Base-by-base conservation (phyloP, 2,888 invertebrate genomes). In the Drosophila longiperda region DNA sequence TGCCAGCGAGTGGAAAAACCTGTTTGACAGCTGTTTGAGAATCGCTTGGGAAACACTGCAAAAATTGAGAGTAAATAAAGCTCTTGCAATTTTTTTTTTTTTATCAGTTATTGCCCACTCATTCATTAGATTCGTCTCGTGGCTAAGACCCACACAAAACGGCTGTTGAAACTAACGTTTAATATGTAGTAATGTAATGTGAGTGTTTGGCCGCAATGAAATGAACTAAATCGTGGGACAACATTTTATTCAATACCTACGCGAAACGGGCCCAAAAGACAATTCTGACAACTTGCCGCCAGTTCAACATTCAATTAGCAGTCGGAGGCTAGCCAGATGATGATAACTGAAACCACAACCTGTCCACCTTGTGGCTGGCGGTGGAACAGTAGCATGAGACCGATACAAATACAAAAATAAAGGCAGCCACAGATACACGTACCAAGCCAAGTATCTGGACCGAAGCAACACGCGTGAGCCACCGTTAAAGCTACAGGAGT, bases 1-100 rank as follows among this genome's bases (percentile, higher is more conserved):
- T 83, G 87, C 82, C 65, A 32, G 8, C 12, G 36, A 34, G 50
- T 50, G 32, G 26, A 33, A 29, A 87, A 68, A 69, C 68, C 67
- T 36, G 67, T 67, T 67, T 23, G 60, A 67, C 68, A 85, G 87
- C 86, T 75, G 88, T 87, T 87, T 77, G 73, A 76, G 79, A 76
- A 73, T 73, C 79, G 85, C 34, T 66, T n/a, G n/a, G n/a, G n/a
- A 50, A 50, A 54, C 66, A 50, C 29, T 69, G 66, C 58, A 48
- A 61, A 57, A 60, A 66, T 71, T 40, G 66, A 23, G 23, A 23
- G 23, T 36, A 57, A 29, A 53, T 52, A 53, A 61, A 80, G 75
- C 73, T 74, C 52, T 79, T 68, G 57, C 69, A 68, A 63, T 66
- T 82, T 69, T 67, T 66, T 82, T 66, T 82, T 67, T 66, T 58